Percentiles rank a stretch among this genome's conserved stretches.
Evolutionary conservation across 2,797 vertebrate species (phyloP).

Genomic region (Girardinus metallicus): DNA sequence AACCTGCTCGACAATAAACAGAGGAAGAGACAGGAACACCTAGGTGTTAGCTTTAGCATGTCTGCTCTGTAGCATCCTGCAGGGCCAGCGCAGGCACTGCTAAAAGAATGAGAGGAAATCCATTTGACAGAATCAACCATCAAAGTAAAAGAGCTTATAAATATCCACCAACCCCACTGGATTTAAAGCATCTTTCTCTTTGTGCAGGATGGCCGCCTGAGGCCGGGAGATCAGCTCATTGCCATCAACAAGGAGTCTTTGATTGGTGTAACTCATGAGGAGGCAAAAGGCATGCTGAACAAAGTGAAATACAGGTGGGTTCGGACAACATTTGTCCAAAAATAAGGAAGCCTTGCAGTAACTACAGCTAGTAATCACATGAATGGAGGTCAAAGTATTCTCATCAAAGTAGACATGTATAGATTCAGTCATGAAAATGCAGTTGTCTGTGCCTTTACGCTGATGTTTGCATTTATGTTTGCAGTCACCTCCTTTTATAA

Average conservation of each 20-base stretch:
- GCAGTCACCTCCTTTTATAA: neutral
- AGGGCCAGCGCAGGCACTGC: neutral
- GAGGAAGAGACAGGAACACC: neutral
- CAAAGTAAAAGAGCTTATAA: too few relatives aligned
- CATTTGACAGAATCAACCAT: neutral
- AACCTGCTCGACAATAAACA: neutral
- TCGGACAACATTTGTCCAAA: neutral
- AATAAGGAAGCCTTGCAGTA: neutral
- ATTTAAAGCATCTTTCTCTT: neutral
- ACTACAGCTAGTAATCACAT: neutral
- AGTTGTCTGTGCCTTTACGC: neutral
- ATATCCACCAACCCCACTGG: neutral
- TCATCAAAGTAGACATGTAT: neutral
- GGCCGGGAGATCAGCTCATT: constrained; percentile 89
- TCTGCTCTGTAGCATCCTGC: neutral
- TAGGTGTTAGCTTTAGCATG: neutral
- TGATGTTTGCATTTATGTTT: neutral
- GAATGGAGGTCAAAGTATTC: neutral
- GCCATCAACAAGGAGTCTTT: constrained; percentile 91
- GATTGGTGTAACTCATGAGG: constrained; percentile 89
- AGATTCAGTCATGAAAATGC: neutral
- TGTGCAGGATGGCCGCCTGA: constrained; percentile 87
- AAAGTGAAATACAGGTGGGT: constrained; percentile 86
- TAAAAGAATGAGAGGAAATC: neutral
- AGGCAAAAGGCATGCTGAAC: constrained; percentile 86